These are phyloP conservation scores for Caenorhabditis latens DNA, from an alignment of 1,140 invertebrate genomes.

Conservation along the genomic window DNA sequence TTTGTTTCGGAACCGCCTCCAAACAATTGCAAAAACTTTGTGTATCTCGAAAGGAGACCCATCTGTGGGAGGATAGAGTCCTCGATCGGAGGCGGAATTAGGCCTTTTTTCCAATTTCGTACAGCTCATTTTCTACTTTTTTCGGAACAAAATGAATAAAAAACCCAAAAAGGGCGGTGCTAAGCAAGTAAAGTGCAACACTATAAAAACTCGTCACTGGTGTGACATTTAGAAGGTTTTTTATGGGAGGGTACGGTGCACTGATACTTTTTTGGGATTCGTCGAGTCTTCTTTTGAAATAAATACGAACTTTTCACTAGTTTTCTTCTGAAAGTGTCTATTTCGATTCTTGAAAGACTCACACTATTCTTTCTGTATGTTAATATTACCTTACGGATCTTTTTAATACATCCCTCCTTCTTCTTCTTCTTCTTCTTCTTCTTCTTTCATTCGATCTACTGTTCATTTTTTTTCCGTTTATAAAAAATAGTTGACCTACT, in stretches of 20 bases:
- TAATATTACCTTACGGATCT: background rate
- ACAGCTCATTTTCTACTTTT: slow-evolving; percentile 45
- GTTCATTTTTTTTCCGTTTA: background rate
- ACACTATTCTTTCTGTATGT: too few species aligned
- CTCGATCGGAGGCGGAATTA: slow-evolving; percentile 13
- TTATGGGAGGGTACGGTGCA: background rate
- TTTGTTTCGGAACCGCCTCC: slow-evolving; percentile 43
- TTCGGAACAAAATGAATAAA: slow-evolving; percentile 23
- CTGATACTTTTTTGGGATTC: background rate
- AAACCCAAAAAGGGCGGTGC: slow-evolving; percentile 13
- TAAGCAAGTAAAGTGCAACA: slow-evolving; percentile 3
- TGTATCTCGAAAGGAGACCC: background rate
- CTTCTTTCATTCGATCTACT: background rate
- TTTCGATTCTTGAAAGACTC: too few species aligned
- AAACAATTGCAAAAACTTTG: slow-evolving; percentile 11
- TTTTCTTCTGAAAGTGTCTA: too few species aligned
- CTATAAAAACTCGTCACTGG: background rate
- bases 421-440: background rate
- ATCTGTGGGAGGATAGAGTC: slow-evolving; percentile 21
- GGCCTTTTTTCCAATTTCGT: slow-evolving; percentile 3
- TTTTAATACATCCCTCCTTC: background rate
- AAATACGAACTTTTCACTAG: too few species aligned
- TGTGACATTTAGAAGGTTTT: slow-evolving; percentile 3
- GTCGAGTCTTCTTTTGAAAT: too few species aligned
- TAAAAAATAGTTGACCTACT: slow-evolving; percentile 19